Evolutionary conservation across 2,113 vertebrate species (phyloP).

Genomic region (Phoenicopterus ruber): DNA sequence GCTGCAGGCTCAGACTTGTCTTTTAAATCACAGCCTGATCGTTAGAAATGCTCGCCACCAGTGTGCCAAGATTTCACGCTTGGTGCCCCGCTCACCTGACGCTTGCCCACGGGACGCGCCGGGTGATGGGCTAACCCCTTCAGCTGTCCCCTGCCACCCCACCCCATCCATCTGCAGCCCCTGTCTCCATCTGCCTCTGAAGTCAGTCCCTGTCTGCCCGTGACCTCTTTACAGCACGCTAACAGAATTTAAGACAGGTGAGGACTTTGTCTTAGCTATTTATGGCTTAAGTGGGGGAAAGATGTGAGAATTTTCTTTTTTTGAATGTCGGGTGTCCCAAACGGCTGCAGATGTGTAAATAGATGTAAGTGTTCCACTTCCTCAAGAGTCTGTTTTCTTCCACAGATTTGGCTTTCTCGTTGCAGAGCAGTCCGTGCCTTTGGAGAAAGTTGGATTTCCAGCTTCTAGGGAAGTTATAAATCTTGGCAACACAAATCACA

Average conservation of each 20-base stretch:
- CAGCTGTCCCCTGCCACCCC: background rate
- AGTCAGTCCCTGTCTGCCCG: background rate
- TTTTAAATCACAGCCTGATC: background rate
- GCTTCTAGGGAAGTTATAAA: constrained; percentile 50
- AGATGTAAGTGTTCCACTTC: constrained; percentile 43
- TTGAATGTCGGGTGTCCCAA: constrained; percentile 22
- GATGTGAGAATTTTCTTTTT: constrained; percentile 37
- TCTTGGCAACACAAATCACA: background rate
- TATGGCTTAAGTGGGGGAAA: constrained; percentile 40
- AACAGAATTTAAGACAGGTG: constrained; percentile 60
- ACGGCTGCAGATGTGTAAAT: constrained; percentile 31
- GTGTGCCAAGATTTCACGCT: background rate
- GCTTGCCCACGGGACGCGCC: accelerated
- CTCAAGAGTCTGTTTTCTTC: constrained; percentile 19
- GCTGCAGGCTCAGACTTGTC: background rate
- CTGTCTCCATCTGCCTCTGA: background rate
- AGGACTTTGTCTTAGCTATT: constrained; percentile 58
- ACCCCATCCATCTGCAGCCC: background rate
- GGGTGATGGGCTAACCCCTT: background rate
- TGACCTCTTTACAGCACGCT: background rate
- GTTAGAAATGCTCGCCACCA: background rate
- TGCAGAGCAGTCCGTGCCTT: background rate
- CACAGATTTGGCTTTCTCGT: background rate
- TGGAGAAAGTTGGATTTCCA: constrained; percentile 42
- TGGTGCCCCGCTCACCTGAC: background rate